phyloP scores from a whole-genome alignment of 2,113 vertebrate genomes.

The Candoia aspera region DNA sequence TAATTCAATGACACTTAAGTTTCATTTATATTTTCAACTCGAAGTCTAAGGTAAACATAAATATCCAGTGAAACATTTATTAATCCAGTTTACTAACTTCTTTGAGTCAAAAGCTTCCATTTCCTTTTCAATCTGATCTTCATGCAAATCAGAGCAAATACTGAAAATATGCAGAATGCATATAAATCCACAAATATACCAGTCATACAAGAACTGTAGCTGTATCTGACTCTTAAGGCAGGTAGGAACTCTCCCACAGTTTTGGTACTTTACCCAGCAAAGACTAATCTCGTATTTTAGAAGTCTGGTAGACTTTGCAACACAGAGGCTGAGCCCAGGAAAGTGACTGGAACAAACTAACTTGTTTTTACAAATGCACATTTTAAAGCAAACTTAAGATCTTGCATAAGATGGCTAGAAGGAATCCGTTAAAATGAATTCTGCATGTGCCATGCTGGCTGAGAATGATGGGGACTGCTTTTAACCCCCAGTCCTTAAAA shows the following conservation, averaged over 20 bases:
- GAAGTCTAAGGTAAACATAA: background rate
- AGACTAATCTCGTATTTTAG: background rate
- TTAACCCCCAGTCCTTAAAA: background rate
- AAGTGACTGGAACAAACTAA: background rate
- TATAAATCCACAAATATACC: background rate
- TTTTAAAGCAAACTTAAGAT: background rate
- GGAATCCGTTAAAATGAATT: background rate
- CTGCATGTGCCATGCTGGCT: background rate
- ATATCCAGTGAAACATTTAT: background rate
- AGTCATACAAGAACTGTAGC: background rate
- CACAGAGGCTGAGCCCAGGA: background rate
- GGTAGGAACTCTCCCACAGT: background rate
- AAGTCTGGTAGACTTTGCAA: conserved; percentile 1
- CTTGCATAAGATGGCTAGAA: background rate
- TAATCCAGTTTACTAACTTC: background rate
- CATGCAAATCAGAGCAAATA: background rate
- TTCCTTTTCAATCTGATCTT: background rate
- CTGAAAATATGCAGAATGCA: background rate
- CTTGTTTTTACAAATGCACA: background rate
- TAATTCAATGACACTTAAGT: background rate
- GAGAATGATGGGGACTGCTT: background rate
- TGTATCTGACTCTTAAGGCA: background rate
- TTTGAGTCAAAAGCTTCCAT: background rate
- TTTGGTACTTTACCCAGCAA: background rate
- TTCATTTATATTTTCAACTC: background rate